These are phyloP conservation scores for Heliornis fulica DNA, from an alignment of 2,113 vertebrate species.

Conservation along the genomic window DNA sequence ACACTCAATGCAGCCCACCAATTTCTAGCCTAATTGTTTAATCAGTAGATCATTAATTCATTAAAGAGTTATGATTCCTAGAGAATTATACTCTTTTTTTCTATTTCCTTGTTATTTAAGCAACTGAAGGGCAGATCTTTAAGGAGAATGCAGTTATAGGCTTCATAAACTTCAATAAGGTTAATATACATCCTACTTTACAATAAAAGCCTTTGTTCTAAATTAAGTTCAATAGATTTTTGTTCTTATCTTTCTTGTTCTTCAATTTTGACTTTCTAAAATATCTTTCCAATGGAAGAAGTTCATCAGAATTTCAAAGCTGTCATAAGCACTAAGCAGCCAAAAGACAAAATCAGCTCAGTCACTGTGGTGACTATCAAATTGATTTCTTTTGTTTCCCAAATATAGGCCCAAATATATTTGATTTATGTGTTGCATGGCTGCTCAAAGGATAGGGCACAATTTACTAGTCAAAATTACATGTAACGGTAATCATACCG, in stretches of 20 bases:
- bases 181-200: background rate
- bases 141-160: background rate
- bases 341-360: background rate
- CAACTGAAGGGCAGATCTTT: background rate
- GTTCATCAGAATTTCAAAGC: background rate
- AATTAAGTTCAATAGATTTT: background rate
- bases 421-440: no score
- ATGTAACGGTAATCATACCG: background rate
- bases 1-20: background rate
- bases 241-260: background rate
- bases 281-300: background rate
- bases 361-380: background rate
- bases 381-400: background rate
- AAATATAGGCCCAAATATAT: no score
- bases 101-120: background rate
- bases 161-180: background rate
- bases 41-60: background rate
- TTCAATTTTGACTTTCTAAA: background rate
- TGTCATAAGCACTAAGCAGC: background rate
- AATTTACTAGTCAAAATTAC: background rate
- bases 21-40: background rate
- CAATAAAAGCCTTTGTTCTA: background rate
- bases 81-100: background rate
- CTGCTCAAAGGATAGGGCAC: no score
- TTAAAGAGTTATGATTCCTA: background rate